Base-by-base conservation (phyloP, 2,888 invertebrate species). In the Cantharis flavilabris region DNA sequence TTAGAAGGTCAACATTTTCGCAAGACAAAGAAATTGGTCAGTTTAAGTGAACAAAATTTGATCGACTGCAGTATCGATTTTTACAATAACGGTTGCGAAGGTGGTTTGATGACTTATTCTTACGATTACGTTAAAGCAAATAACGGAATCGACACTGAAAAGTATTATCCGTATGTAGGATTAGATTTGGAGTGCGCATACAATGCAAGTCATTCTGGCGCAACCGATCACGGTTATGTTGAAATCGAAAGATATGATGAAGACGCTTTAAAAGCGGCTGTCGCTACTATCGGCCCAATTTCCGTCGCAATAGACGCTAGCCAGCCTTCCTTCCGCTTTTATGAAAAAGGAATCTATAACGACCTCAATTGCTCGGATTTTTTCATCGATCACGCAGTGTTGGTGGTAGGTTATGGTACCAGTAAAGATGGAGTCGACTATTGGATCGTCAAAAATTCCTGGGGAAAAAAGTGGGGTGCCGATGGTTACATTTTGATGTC, bases 81-180 rank as follows among this genome's bases (percentile, higher is more conserved):
- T 86, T 97, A 96, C 65, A 97, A 97, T 89, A 93, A 96, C 85
- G 97, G 97, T 72, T 98, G 97, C 89, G 93, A 95, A 84, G 97
- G 97, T 71, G 97, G 97, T 80, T 87, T 92, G 33, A 92, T 93
- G 92, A 95, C 96, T 89, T 91, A 94, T 85, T 96, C 96, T 76
- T 97, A 96, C 91, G 90, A 92, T 84, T 97, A 96, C 86, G 92
- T 97, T 83, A 93, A 92, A 88, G 93, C 93, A 76, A 97, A 98
- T 87, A 26, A 26, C 1, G 26, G 26, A 7, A 26, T 26, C 26
- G 26, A 26, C 7, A 26, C 26, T 26, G 26, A 26, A 26, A 1
- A 26, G 1, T 26, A 5, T 26, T 26, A 26, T 26, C 26, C 26
- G 7, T 26, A 26, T 9, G 9, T 9, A 26, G 26, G 9, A 9